These are phyloP conservation scores for Nomia melanderi DNA, from an alignment of 1,140 invertebrate genomes.

Conservation along the genomic window DNA sequence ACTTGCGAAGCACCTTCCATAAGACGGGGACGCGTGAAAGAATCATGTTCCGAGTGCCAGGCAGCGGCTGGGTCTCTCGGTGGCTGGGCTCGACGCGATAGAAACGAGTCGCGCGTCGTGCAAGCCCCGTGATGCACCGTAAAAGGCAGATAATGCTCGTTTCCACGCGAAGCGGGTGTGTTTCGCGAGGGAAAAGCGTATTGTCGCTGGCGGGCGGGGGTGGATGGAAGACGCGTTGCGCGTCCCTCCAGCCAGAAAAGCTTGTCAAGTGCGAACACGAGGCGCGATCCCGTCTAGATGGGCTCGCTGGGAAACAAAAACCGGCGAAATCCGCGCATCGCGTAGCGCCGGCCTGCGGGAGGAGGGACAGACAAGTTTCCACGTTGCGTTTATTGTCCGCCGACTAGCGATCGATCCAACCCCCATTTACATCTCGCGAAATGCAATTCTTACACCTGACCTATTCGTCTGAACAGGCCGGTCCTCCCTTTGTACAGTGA, in stretches of 20 bases:
- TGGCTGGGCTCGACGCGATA: slow-evolving; percentile 35
- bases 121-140: neutral
- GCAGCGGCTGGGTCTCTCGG: neutral
- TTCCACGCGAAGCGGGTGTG: slow-evolving; percentile 23
- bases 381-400: too few relatives aligned
- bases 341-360: too few relatives aligned
- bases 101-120: slow-evolving; percentile 22
- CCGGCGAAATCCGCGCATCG: neutral
- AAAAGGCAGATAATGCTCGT: slow-evolving; percentile 34
- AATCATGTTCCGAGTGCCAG: too few relatives aligned
- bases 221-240: slow-evolving; percentile 4
- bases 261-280: slow-evolving; percentile 25
- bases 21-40: slow-evolving; percentile 34
- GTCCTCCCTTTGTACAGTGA: too few relatives aligned
- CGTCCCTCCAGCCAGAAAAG: neutral
- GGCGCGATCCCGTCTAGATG: slow-evolving; percentile 5
- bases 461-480: too few relatives aligned
- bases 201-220: too few relatives aligned
- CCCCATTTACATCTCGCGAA: neutral
- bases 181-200: slow-evolving; percentile 23
- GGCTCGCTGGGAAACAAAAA: slow-evolving; percentile 6
- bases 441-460: too few relatives aligned
- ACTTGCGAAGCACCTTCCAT: neutral
- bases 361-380: too few relatives aligned
- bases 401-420: neutral